Evolutionary conservation across 64 coral and sea anemone genomes (phyloP).

Genomic region (Dendronephthya gigantea): DNA sequence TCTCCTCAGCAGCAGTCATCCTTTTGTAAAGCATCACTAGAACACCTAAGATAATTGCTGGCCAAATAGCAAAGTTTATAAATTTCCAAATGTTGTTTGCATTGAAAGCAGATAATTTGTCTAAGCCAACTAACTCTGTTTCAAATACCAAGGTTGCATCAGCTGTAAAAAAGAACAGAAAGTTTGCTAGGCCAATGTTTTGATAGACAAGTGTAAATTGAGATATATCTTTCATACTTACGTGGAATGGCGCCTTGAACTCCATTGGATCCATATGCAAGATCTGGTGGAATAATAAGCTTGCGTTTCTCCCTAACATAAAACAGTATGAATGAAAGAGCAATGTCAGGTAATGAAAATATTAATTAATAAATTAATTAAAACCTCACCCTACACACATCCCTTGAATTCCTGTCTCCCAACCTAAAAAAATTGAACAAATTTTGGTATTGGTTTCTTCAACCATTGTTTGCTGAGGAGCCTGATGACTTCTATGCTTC

Average conservation of each 20-base stretch:
- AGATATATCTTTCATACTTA: slow-evolving; percentile 37
- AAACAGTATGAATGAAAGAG: neutral
- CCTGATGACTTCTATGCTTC: no score
- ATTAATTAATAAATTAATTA: no score
- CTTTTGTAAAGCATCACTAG: neutral
- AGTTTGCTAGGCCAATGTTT: no score
- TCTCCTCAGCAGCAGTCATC: neutral
- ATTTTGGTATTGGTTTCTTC: neutral
- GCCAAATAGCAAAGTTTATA: neutral
- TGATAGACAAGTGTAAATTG: no score
- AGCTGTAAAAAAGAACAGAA: neutral
- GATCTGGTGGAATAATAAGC: slow-evolving; percentile 77
- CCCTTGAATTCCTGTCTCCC: slow-evolving; percentile 88
- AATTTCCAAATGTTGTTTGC: neutral
- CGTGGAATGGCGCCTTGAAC: slow-evolving; percentile 77
- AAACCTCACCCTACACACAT: slow-evolving; percentile 88
- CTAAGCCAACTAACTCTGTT: neutral
- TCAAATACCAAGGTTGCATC: slow-evolving; percentile 3
- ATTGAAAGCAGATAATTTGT: neutral
- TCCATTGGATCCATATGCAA: slow-evolving; percentile 69
- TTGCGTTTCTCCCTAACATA: slow-evolving; percentile 74
- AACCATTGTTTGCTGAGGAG: no score
- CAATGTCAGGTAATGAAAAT: neutral
- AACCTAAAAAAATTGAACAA: slow-evolving; percentile 39
- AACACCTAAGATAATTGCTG: neutral